Evolutionary conservation across 2,113 vertebrate species (phyloP), one percentile per base, ranked within the genome.

Genomic region (Neotoma lepida): DNA sequence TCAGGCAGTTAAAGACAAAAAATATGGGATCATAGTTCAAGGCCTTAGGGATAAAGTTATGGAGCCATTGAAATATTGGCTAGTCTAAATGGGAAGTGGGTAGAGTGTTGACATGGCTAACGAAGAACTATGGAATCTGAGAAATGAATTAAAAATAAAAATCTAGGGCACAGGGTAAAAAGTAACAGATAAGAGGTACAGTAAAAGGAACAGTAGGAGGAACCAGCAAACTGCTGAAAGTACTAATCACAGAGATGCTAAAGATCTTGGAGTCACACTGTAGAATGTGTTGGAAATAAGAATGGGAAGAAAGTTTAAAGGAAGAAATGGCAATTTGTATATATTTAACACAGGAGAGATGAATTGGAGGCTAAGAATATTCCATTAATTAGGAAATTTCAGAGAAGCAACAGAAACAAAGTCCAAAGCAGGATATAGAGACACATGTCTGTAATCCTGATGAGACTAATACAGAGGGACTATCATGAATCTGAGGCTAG

Each of bases 21-120:
- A 94, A 93, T 33, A 92, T 4, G 10, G 80, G 39, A 39, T 44
- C 76, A 80, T 73, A 63, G 12, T 41, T 94, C 64, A 94, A 93
- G 5, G 8, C 22, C 44, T 86, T 64, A 78, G 33, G 78, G 3
- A 91, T 22, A 51, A 66, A 92, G 89, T 44, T 41, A 44, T 14
- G 22, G 44, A 18, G 58, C 13, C 35, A 63, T 89, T 39, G 82
- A 26, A 78, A 73, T 93, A 86, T 0, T 93, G 63, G 22, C 18
- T 56, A 89, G 30, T 35, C 8, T 87, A 92, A 54, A 26, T 44
- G 13, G 12, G 10, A 2, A 33, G 30, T n/a, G 18, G 5, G 30
- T 1, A 20, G 3, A 4, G 0, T 88, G 2, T 28, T 58, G 76
- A 92, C 30, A 85, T 18, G 26, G 12, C 30, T 84, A 66, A 51